Conservation (phyloP, 2,797 vertebrate genomes). For the Neosalanx taihuensis region DNA sequence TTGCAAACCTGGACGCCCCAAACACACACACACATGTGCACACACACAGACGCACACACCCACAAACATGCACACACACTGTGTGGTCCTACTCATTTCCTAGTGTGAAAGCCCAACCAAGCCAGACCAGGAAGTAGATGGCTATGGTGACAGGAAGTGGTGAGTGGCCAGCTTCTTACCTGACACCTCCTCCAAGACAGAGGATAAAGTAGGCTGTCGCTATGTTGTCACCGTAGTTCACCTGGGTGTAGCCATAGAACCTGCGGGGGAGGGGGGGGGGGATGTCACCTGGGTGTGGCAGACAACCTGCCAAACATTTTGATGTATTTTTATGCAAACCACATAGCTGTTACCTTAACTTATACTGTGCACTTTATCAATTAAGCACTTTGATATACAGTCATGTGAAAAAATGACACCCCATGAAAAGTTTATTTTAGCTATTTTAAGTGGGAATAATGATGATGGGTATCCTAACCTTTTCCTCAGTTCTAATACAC, state of each 20-base stretch:
- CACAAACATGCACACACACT: slow-evolving; percentile 1
- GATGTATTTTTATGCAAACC: too few relatives aligned
- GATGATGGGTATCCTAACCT: too few relatives aligned
- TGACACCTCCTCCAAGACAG: slow-evolving; percentile 73
- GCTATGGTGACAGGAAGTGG: not conserved
- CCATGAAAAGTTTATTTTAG: too few relatives aligned
- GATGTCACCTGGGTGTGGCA: not conserved
- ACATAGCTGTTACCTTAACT: too few relatives aligned
- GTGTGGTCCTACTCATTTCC: not conserved
- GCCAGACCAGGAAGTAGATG: not conserved
- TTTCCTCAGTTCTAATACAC: too few relatives aligned
- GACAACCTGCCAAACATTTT: not conserved
- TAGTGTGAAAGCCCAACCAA: not conserved
- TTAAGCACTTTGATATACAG: too few relatives aligned
- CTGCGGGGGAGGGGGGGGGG: slow-evolving; percentile 52
- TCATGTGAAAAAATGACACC: too few relatives aligned
- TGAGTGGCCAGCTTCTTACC: slow-evolving; percentile 63
- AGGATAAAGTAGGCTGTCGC: slow-evolving; percentile 73
- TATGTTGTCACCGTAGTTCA: slow-evolving; percentile 58
- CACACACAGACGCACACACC: not conserved
- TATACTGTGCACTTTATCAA: too few relatives aligned
- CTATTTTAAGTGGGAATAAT: too few relatives aligned
- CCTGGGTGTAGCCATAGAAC: slow-evolving; percentile 47
- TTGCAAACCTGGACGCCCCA: slow-evolving; percentile 72
- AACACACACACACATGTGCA: not conserved